These are phyloP conservation scores for Eupsittula cactorum DNA, from an alignment of 2,113 vertebrate genomes.

Conservation along the genomic window DNA sequence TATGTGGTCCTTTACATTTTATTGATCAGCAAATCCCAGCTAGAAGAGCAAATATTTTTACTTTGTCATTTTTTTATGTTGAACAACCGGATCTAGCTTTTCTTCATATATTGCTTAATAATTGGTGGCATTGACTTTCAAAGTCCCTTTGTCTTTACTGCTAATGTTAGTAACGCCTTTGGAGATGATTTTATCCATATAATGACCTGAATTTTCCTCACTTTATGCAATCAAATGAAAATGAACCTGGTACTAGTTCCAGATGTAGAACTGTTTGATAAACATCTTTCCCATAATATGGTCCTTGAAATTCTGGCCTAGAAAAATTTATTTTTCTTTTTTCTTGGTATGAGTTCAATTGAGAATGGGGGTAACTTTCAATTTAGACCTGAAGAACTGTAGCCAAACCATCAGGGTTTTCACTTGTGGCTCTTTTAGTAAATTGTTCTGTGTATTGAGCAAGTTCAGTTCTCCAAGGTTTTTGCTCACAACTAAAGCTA, in stretches of 20 bases:
- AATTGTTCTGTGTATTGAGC: constrained; percentile 48
- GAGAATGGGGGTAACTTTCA: background rate
- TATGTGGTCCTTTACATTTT: background rate
- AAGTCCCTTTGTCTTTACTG: background rate
- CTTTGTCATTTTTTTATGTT: background rate
- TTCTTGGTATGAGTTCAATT: background rate
- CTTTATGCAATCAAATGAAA: background rate
- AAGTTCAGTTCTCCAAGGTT: constrained; percentile 22
- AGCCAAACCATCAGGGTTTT: constrained; percentile 13
- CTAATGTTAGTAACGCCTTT: background rate
- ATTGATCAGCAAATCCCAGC: background rate
- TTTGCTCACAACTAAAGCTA: background rate
- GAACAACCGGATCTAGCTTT: background rate
- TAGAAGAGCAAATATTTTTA: background rate
- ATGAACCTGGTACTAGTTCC: background rate
- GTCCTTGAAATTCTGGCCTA: background rate
- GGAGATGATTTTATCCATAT: background rate
- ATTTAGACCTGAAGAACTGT: background rate
- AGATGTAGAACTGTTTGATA: background rate
- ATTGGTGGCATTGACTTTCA: background rate
- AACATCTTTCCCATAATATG: background rate
- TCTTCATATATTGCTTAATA: background rate
- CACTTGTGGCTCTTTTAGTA: background rate
- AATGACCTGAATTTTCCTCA: background rate
- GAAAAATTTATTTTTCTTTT: background rate